Evolutionary conservation across 2,797 vertebrate species (phyloP), one percentile per base, ranked within the genome.

Genomic region (Sphenopsis melanotis): DNA sequence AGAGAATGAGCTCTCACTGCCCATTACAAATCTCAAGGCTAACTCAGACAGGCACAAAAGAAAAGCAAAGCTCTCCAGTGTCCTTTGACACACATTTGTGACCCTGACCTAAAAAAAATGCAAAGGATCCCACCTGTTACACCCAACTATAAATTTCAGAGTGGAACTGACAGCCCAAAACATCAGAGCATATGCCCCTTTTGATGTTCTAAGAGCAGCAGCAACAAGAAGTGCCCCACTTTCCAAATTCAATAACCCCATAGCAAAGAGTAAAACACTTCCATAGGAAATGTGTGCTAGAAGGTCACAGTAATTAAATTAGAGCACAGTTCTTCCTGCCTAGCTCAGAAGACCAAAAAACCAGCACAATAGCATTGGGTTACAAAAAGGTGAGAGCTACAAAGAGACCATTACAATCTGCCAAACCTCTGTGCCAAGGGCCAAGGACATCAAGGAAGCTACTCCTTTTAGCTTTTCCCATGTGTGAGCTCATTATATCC

Each of bases 391-490:
- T 71, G 56, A 84, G 29, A 47, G 36, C 26, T 78, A 91, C 63
- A 76, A 91, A 80, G 70, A 82, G 23, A 89, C 26, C 44, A 39
- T 44, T 82, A 63, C 41, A 55, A 77, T 11, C 59, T 84, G 59
- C 63, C 50, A 87, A 66, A 76, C 56, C 75, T 83, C 87, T 68
- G 50, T 82, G 84, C 64, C 60, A 77, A 86, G 59, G 80, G 39
- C 76, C 64, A 90, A 52, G 78, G 81, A 84, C 68, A 89, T 57
- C 55, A 77, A 56, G 46, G 79, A 87, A 87, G 27, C 34, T 71
- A 12, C 72, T 69, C 42, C 65, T 93, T 92, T 79, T 77, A 93
- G 87, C 68, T 89, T 91, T 77, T 91, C 87, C 87, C 82, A 64
- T 27, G 71, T 63, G 86, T 44, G 64, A 82, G 52, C 50, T 94